A percentile compares a stretch with the other conserved stretches of the same genome.
phyloP scores from a whole-genome alignment of 2,888 invertebrate species.

The Brenthis ino region DNA sequence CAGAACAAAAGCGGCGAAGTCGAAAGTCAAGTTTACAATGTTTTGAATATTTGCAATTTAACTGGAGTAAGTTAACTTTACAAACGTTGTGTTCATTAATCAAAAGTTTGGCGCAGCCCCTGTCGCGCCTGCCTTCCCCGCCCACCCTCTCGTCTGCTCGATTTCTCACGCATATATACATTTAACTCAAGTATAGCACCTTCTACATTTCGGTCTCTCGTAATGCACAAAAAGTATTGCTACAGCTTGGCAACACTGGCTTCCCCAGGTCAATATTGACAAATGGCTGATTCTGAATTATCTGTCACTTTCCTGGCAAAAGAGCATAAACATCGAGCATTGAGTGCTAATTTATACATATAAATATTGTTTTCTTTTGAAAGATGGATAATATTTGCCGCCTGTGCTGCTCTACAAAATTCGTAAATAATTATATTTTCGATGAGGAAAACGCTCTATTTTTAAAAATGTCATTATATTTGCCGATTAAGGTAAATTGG shows the following conservation, averaged over 20 bases:
- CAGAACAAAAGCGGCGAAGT: slow-evolving; percentile 29
- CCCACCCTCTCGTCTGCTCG: slow-evolving; percentile 64
- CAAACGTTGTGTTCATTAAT: slow-evolving; percentile 79
- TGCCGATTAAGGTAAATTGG: slow-evolving; percentile 86
- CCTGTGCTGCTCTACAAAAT: slow-evolving; percentile 74
- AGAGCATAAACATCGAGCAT: slow-evolving; percentile 57
- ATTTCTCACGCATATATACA: slow-evolving; percentile 46
- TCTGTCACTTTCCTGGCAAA: slow-evolving; percentile 60
- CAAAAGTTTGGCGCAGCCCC: slow-evolving; percentile 81
- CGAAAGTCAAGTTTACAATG: slow-evolving; percentile 60
- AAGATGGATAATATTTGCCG: slow-evolving; percentile 74
- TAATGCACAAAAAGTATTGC: slow-evolving; percentile 46
- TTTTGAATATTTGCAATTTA: slow-evolving; percentile 73
- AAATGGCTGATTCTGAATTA: slow-evolving; percentile 63
- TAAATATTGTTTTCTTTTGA: slow-evolving; percentile 43
- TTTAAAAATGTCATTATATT: slow-evolving; percentile 86
- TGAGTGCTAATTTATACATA: slow-evolving; percentile 41
- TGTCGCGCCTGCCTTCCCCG: slow-evolving; percentile 52
- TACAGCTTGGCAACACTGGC: slow-evolving; percentile 57
- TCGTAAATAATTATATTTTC: slow-evolving; percentile 86
- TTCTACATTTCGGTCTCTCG: slow-evolving; percentile 59
- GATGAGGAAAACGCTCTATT: slow-evolving; percentile 86
- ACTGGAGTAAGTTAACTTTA: slow-evolving; percentile 74
- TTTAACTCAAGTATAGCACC: slow-evolving; percentile 39
- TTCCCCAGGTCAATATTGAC: slow-evolving; percentile 67